Conservation (phyloP, 2,888 invertebrate genomes). For the Stictocephala bisonia region DNA sequence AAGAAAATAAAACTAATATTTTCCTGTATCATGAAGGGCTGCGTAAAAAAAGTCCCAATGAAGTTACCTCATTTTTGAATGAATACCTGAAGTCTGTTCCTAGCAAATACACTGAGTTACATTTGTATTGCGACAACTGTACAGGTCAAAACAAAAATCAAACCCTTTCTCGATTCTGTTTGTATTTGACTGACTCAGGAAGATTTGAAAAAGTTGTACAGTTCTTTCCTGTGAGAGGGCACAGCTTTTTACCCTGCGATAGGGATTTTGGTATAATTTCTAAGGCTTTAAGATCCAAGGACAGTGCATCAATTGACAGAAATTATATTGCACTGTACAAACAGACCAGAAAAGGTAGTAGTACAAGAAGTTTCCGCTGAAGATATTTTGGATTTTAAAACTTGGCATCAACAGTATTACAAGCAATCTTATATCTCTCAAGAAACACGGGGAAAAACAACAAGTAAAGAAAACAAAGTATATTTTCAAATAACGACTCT, state of each 20-base stretch:
- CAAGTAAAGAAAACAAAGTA: too few relatives aligned
- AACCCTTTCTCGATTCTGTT: constrained; percentile 14
- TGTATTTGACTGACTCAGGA: constrained; percentile 30
- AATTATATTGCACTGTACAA: too few relatives aligned
- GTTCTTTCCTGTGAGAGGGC: constrained; percentile 22
- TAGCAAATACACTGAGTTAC: constrained; percentile 16
- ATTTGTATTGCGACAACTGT: constrained; percentile 38
- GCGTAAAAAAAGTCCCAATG: constrained; percentile 27
- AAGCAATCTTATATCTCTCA: too few relatives aligned
- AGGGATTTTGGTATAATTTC: too few relatives aligned
- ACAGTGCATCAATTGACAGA: too few relatives aligned
- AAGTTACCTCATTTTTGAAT: constrained; percentile 24
- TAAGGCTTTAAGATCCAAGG: too few relatives aligned
- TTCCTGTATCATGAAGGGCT: constrained; percentile 43
- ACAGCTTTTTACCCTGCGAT: constrained; percentile 39
- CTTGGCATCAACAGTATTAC: too few relatives aligned
- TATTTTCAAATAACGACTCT: too few relatives aligned
- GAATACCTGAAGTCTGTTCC: constrained; percentile 12
- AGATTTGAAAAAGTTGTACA: constrained; percentile 26
- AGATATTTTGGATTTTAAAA: too few relatives aligned
- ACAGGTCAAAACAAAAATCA: constrained; percentile 41
- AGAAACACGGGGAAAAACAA: too few relatives aligned
- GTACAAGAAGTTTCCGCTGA: too few relatives aligned
- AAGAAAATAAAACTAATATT: constrained; percentile 18
- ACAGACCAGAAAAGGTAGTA: too few relatives aligned